Evolutionary conservation across 2,113 vertebrate genomes (phyloP), one percentile per base, ranked within the genome.

Genomic region (Leucopsar rothschildi): DNA sequence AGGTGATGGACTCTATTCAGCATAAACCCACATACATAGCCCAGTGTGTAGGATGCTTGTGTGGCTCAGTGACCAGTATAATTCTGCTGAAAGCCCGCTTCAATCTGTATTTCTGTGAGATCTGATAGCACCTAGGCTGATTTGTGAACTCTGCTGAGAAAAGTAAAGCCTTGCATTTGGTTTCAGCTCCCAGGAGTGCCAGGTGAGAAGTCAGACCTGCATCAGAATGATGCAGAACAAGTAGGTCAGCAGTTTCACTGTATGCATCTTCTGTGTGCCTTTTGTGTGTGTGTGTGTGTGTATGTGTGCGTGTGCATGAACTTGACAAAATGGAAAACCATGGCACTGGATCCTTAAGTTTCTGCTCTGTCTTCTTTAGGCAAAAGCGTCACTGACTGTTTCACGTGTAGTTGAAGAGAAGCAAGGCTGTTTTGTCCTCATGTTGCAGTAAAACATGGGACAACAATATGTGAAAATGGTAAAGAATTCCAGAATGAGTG

Each of bases 171-270:
- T 88, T 66, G 49, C 33, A 49, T 8, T 84, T 94, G 82, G 80
- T 68, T 93, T 92, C 77, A 71, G 8, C 68, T 93, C 95, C 56
- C 35, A 4, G 49, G 50, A 90, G 76, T 6, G 1, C 60, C 88
- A 88, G 92, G 72, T 93, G 86, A 93, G 92, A 92, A 94, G 93
- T 86, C 69, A 90, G 64, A 78, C 59, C 64, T 75, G 64, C 93
- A 78, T 92, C 90, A 94, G 82, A 92, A 75, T 81, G 86, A 88
- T 14, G 27, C 80, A 90, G 80, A 93, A 60, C 85, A 95, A 96
- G 82, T 92, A 96, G 92, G 94, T 96, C 95, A 94, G 76, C 69
- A 14, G 60, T 76, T 93, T 75, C 15, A 1, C 86, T 70, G 44
- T 55, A 25, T 86, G 78, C 73, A 65, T 93, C 59, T 80, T 66